Base-by-base conservation (phyloP, 2,888 invertebrate genomes). In the Selenia dentaria region DNA sequence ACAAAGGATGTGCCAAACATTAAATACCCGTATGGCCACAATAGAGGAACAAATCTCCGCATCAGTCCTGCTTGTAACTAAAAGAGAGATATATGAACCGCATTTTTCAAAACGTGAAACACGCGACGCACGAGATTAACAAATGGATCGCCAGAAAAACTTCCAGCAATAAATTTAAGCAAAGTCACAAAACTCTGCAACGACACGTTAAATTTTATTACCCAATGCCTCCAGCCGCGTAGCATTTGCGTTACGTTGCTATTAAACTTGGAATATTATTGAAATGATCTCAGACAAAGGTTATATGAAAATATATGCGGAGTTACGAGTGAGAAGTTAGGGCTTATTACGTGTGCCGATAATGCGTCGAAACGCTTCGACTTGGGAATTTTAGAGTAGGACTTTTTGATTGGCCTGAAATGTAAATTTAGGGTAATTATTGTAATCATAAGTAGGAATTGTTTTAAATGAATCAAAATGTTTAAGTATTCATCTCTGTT, bases 171-270 rank as follows among this genome's bases (percentile, higher is more conserved):
- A 84, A 85, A 84, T 86, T 81, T 64, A 48, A 64, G 62, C 66
- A 61, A 74, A 81, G 75, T 85, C 78, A 66, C 80, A 75, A 79
- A 83, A 83, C 74, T 83, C 76, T 40, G 69, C 58, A 66, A 67
- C 73, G 80, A 81, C 81, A 79, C 83, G 81, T 84, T 77, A 83
- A 79, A 85, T 84, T 86, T 86, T 86, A 86, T 83, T 81, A 73
- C 72, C 43, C 42, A 57, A 47, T 60, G 77, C 79, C 75, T 61
- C 65, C 67, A 68, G 79, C 70, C 68, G 65, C 22, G 33, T 33
- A 13, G 64, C 67, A 58, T 57, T 70, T 50, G 54, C 54, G 63
- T 70, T 29, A 43, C 39, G 70, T 72, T 60, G 74, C 77, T 71
- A 81, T 85, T 82, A 81, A 86, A 84, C 83, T 85, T 82, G 66